Base-by-base conservation (phyloP, 1,140 invertebrate species). In the Cydia pomonella region DNA sequence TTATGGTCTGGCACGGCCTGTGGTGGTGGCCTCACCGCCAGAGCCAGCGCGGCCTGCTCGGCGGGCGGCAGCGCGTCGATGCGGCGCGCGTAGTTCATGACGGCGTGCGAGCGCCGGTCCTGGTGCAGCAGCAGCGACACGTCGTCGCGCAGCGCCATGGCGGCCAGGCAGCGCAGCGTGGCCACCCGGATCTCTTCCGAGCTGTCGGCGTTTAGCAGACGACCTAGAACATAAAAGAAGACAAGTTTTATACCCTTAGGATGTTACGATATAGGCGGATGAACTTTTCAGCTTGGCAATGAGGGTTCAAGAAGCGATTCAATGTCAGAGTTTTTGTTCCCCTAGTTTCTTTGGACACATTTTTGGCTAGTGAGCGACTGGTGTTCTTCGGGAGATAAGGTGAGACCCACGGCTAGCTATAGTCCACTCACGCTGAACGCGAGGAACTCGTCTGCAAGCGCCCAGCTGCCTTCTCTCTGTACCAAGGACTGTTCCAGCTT, bases 51-150 rank as follows among this genome's bases (percentile, higher is more conserved):
- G 83, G 95, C 94, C 87, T 98, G 97, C 87, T 98, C 97, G 73
- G 96, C 94, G 0, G 93, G 82, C n/a, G 95, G 94, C 79, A 97
- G 94, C 81, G 95, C 94, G 87, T 99, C 98, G 76, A 98, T 96
- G 83, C 96, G 95, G 84, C 96, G 95, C 18, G 97, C 97, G 88
- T 97, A 98, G 89, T 97, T 97, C 96, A 98, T 98, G 62, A 98
- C 94, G 59, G 97, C 95, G 89, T 98, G 98, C 80, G 97, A 97
- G 73, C 96, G 94, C 75, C 97, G 94, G 91, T 98, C 98, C 92
- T 98, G 97, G 92, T 98, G 98, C 74, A 98, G 89, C 72, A 98
- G 92, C 27, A 98, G 94, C 84, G 98, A 97, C 66, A 98, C 96
- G 89, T 98, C 98, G 80, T 98, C 97, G 82, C 97, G 97, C 6